phyloP scores from a whole-genome alignment of 2,113 vertebrate genomes.

The Barbus barbus region DNA sequence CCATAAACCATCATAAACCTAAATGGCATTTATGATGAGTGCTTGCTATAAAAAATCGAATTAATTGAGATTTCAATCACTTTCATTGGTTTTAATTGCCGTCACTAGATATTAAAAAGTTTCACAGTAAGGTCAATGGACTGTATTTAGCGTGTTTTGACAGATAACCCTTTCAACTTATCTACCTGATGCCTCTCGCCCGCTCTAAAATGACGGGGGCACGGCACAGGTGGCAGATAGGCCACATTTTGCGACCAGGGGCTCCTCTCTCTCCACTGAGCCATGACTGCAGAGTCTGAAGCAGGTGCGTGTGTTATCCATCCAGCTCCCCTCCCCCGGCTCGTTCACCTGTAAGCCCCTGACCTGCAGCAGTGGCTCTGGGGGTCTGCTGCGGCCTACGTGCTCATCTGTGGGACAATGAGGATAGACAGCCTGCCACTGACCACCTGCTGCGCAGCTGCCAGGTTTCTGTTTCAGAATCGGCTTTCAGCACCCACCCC shows the following conservation, averaged over 20 bases:
- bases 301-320: constrained; percentile 51
- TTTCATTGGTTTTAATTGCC: background rate
- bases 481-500: constrained; percentile 57
- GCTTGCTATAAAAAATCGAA: background rate
- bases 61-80: background rate
- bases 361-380: constrained; percentile 33
- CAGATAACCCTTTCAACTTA: constrained; percentile 19
- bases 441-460: constrained; percentile 81
- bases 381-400: constrained; percentile 23
- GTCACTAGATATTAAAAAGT: background rate
- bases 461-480: constrained; percentile 76
- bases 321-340: constrained; percentile 1
- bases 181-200: constrained; percentile 34
- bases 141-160: constrained; percentile 16
- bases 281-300: constrained; percentile 54
- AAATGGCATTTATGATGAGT: background rate
- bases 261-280: constrained; percentile 44
- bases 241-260: constrained; percentile 38
- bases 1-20: background rate
- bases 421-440: constrained; percentile 73
- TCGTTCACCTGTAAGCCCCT: constrained; percentile 48
- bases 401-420: constrained; percentile 67
- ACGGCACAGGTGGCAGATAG: constrained; percentile 57
- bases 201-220: constrained; percentile 26
- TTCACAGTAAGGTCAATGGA: constrained; percentile 8